A percentile compares a stretch with the other conserved stretches of the same genome.
phyloP scores from a whole-genome alignment of 2,888 invertebrate genomes.

The Craniophora ligustri region DNA sequence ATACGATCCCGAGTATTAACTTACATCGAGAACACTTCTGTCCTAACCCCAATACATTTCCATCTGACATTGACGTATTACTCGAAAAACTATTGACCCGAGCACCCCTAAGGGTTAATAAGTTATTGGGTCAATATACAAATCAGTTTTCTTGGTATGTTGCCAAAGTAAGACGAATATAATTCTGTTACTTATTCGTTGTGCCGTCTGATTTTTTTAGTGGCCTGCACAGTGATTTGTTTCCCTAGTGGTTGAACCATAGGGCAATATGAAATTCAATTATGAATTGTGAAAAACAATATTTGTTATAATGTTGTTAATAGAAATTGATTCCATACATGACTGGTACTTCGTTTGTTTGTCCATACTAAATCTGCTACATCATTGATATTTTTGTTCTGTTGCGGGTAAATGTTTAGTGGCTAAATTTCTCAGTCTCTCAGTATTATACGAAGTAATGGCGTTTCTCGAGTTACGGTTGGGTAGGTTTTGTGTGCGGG shows the following conservation, averaged over 20 bases:
- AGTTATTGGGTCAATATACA: conserved; percentile 55
- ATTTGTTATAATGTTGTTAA: background rate
- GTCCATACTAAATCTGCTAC: conserved; percentile 5
- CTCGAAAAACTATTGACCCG: conserved; percentile 49
- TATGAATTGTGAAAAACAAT: background rate
- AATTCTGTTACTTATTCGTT: conserved; percentile 29
- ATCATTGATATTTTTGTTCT: conserved; percentile 13
- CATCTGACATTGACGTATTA: conserved; percentile 62
- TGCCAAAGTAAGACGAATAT: conserved; percentile 36
- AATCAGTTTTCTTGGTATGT: conserved; percentile 35
- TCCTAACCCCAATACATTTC: conserved; percentile 55
- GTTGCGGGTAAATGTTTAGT: background rate
- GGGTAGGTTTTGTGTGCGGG: conserved; percentile 63
- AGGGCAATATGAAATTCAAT: background rate
- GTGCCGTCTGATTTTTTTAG: conserved; percentile 9
- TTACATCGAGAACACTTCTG: conserved; percentile 55
- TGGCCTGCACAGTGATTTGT: conserved; percentile 7
- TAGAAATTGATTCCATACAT: background rate
- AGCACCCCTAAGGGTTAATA: conserved; percentile 43
- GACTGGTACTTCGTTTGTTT: conserved; percentile 4
- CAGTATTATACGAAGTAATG: conserved; percentile 25
- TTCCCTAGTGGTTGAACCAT: background rate
- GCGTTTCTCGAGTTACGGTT: conserved; percentile 39
- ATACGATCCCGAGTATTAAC: conserved; percentile 55
- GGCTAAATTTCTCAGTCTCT: conserved; percentile 21